Base-by-base conservation (phyloP, 2,888 invertebrate species). In the Lasioglossum figueresi region DNA sequence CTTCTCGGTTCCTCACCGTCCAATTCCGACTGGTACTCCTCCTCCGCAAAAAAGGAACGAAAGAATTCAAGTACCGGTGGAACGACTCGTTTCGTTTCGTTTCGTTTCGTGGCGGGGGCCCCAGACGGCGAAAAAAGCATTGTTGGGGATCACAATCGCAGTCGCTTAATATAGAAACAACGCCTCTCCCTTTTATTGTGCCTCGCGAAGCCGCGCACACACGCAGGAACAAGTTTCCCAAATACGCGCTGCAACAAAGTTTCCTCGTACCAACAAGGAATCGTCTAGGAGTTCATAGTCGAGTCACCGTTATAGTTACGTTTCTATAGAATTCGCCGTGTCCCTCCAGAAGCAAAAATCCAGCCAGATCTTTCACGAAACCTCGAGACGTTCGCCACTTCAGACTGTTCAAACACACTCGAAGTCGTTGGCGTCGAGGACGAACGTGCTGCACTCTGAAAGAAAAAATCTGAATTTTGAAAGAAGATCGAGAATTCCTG, bases 1-100 rank as follows among this genome's bases (percentile, higher is more conserved):
- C 85, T 76, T 74, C 89, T 84, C 81, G 37, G 68, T 84, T 73
- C 80, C 84, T 43, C 87, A n/a, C 52, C 52, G 79, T 84, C 83
- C 80, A 76, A 83, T 82, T 86, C 82, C 84, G 78, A 68, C 85
- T 85, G 79, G 84, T 85, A 79, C 85, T 87, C 84, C 87, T 88
- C 88, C 88, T 88, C 84, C 87, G 85, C 90, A 89, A 91, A 90
- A 91, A 89, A 90, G 84, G 87, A 88, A 83, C 85, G 89, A 88
- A 90, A 87, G 90, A 91, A 91, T 91, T 90, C 92, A 90, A 92
- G 92, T 92, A 92, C 91, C 92, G 92, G 91, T 92, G 91, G 92
- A 92, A 90, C 91, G 91, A 91, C 91, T 91, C 91, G 89, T 89
- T 90, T 87, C 85, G 89, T 82, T 90, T 87, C 84, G 89, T 82